A percentile compares a stretch with the other conserved stretches of the same genome.
These are phyloP conservation scores for Dermolepida albohirtum DNA, from an alignment of 2,888 invertebrate species.

Conservation along the genomic window DNA sequence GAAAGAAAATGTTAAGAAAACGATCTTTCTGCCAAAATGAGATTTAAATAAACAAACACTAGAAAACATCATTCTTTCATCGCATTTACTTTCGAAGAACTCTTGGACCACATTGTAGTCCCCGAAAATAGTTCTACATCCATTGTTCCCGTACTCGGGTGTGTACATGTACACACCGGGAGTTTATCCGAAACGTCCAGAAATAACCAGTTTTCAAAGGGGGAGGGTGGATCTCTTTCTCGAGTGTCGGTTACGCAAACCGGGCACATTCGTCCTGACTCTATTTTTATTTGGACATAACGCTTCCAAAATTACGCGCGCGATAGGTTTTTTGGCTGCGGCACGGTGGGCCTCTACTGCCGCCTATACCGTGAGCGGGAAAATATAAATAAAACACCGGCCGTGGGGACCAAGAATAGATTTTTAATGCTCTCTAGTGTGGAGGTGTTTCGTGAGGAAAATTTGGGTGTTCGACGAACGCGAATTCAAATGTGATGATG, in stretches of 20 bases:
- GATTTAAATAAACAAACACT: no score
- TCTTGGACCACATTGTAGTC: background rate
- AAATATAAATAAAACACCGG: constrained; percentile 35
- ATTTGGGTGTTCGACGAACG: background rate
- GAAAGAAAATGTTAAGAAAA: no score
- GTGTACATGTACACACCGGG: background rate
- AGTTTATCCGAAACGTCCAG: constrained; percentile 19
- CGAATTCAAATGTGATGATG: background rate
- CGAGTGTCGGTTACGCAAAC: constrained; percentile 35
- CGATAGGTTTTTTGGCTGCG: constrained; percentile 29
- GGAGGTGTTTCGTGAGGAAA: constrained; percentile 4
- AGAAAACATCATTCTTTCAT: no score
- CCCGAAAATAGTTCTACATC: background rate
- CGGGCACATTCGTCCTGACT: constrained; percentile 8
- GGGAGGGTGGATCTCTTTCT: constrained; percentile 20
- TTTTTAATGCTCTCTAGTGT: constrained; percentile 9
- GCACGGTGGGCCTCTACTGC: background rate
- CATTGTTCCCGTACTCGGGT: no score
- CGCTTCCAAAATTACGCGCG: constrained; percentile 33
- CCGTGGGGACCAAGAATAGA: constrained; percentile 27
- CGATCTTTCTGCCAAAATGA: no score
- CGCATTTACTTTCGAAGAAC: no score
- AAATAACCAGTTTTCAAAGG: constrained; percentile 25
- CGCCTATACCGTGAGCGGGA: background rate
- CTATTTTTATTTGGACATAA: constrained; percentile 32